Evolutionary conservation across 2,888 invertebrate genomes (phyloP), one percentile per base, ranked within the genome.

Genomic region (Caenorhabditis virilis): DNA sequence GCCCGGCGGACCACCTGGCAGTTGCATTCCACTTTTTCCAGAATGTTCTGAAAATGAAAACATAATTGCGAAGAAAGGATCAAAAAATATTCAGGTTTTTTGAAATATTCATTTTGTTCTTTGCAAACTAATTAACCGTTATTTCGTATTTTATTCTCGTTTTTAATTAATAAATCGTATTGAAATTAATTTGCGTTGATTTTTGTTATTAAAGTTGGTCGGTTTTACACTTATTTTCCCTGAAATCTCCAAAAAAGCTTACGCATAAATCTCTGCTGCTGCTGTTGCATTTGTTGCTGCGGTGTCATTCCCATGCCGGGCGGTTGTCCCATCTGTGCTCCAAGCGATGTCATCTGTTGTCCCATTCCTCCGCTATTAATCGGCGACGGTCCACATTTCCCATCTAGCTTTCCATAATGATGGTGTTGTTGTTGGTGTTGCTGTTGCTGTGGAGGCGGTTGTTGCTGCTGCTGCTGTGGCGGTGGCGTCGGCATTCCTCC

Each of bases 381-480:
- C 13, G 55, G 65, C 74, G 88, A 88, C 45, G 26, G 51, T 38
- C 53, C 39, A 27, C 26, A 23, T 41, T 49, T 58, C 25, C 60
- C 59, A 87, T 87, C 64, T 46, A 55, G 55, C 42, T 35, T 35
- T 48, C 35, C 36, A 22, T 16, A 25, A 25, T 4, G 30, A 20
- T 38, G 50, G 36, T 9, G 41, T 15, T 20, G 47, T 42, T 30
- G 38, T 43, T 9, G 52, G n/a, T n/a, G n/a, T n/a, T n/a, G n/a
- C n/a, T n/a, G n/a, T n/a, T n/a, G n/a, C n/a, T n/a, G n/a, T n/a
- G n/a, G n/a, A n/a, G n/a, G n/a, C n/a, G n/a, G n/a, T n/a, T n/a
- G n/a, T n/a, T n/a, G n/a, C n/a, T n/a, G n/a, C n/a, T n/a, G n/a
- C n/a, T n/a, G n/a, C n/a, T 25, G 16, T 6, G 35, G 16, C 6